Evolutionary conservation across 2,888 invertebrate species (phyloP).

Genomic region (Seira sanloemensis): DNA sequence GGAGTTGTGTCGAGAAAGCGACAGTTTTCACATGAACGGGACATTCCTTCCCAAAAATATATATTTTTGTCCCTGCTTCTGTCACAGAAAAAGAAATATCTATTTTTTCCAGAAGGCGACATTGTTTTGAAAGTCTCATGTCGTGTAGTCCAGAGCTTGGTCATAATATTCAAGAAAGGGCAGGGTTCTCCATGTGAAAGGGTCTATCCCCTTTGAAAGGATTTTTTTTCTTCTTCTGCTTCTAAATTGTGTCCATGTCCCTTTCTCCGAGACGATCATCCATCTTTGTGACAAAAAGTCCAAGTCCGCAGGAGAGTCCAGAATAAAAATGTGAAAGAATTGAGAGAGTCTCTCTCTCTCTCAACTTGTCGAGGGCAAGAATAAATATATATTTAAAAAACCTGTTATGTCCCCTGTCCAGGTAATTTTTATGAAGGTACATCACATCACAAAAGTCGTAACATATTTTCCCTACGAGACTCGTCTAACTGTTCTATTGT

Average conservation of each 20-base stretch:
- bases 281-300: conserved; percentile 63
- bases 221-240: no score
- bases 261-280: conserved; percentile 52
- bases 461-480: conserved; percentile 27
- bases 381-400: no score
- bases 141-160: conserved; percentile 21
- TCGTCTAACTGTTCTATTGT: conserved; percentile 59
- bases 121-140: conserved; percentile 64
- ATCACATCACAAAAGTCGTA: conserved; percentile 39
- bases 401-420: conserved; percentile 38
- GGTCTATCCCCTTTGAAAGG: conserved; percentile 33
- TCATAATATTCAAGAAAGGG: conserved; percentile 9
- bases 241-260: conserved; percentile 29
- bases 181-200: conserved; percentile 10
- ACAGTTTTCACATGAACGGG: background rate
- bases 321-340: conserved; percentile 12
- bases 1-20: background rate
- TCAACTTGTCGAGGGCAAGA: no score
- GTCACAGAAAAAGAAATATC: background rate
- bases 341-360: no score
- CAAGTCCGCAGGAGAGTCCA: background rate
- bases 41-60: background rate
- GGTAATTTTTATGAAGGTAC: conserved; percentile 20
- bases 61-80: no score
- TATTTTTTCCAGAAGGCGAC: conserved; percentile 43